Conservation (phyloP, 1,140 invertebrate species). For the Ceratosolen solmsi region DNA sequence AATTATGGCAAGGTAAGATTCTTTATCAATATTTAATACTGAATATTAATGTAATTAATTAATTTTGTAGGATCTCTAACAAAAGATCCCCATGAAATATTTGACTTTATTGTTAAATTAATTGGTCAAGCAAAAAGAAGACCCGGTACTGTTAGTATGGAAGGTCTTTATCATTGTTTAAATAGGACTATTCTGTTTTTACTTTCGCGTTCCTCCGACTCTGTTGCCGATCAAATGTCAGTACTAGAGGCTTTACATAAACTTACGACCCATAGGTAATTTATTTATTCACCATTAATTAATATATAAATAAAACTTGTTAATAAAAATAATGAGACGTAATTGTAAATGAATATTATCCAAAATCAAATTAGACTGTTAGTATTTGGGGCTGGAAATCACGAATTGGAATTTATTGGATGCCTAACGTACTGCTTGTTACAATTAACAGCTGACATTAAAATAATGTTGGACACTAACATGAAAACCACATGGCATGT, state of each 20-base stretch:
- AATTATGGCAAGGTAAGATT: slow-evolving; percentile 92
- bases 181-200: slow-evolving; percentile 96
- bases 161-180: slow-evolving; percentile 92
- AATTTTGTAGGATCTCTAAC: slow-evolving; percentile 77
- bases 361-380: slow-evolving; percentile 77
- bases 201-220: slow-evolving; percentile 91
- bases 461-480: slow-evolving; percentile 85
- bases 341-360: slow-evolving; percentile 41
- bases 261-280: slow-evolving; percentile 84
- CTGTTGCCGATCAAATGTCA: slow-evolving; percentile 91
- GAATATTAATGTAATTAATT: not conserved
- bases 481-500: slow-evolving; percentile 92
- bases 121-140: slow-evolving; percentile 90
- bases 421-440: slow-evolving; percentile 96
- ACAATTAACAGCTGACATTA: slow-evolving; percentile 92
- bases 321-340: not conserved
- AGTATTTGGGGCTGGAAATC: slow-evolving; percentile 95
- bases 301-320: too few species aligned
- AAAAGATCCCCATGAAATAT: slow-evolving; percentile 94
- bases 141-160: slow-evolving; percentile 82
- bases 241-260: slow-evolving; percentile 95
- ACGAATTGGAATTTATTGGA: slow-evolving; percentile 95
- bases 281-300: too few species aligned
- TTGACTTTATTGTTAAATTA: slow-evolving; percentile 95
- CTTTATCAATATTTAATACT: not conserved